Conservation (phyloP, 2,888 invertebrate genomes). For the Pachymerium ferrugineum region DNA sequence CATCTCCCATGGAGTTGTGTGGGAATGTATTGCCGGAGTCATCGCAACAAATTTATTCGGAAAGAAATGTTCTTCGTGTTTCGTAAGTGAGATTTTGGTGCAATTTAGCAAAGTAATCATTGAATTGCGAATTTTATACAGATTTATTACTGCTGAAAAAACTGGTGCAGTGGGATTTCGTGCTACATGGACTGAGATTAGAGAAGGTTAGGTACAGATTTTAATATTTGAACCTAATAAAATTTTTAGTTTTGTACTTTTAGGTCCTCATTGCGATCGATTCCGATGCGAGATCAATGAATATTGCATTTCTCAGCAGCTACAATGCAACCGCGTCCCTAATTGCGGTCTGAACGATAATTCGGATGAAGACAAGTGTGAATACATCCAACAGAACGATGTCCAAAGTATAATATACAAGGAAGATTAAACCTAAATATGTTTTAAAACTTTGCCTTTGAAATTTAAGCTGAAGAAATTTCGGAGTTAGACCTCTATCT, state of each 20-base stretch:
- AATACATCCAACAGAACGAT: conserved; percentile 46
- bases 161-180: conserved; percentile 91
- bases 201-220: conserved; percentile 51
- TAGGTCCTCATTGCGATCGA: conserved; percentile 57
- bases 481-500: conserved; percentile 58
- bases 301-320: conserved; percentile 71
- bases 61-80: conserved; percentile 77
- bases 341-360: conserved; percentile 78
- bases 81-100: conserved; percentile 58
- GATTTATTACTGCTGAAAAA: conserved; percentile 91
- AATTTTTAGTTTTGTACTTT: no score
- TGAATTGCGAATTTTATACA: conserved; percentile 46
- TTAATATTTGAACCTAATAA: conserved; percentile 5
- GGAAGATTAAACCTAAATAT: background rate
- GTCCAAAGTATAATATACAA: background rate
- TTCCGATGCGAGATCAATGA: conserved; percentile 66
- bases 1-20: conserved; percentile 79
- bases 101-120: background rate
- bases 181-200: conserved; percentile 90
- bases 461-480: conserved; percentile 48
- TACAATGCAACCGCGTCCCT: conserved; percentile 69
- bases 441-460: background rate
- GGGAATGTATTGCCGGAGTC: conserved; percentile 71
- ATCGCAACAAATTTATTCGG: conserved; percentile 78
- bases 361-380: conserved; percentile 73